Percentiles rank a stretch among this genome's conserved stretches.
Conservation (phyloP, 2,888 invertebrate species). For the Mesoligia furuncula region DNA sequence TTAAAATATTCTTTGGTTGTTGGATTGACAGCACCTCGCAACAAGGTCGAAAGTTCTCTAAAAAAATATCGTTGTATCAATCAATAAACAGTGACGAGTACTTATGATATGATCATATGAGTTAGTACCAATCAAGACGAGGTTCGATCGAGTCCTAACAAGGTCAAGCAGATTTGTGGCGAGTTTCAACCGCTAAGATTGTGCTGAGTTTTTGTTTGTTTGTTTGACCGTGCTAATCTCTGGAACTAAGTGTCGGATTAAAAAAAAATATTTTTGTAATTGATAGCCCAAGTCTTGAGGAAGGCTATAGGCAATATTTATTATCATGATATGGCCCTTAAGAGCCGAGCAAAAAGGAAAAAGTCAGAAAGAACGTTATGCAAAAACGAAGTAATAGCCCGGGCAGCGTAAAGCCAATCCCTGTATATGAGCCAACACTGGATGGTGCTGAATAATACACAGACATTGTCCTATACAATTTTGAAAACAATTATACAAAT, state of each 20-base stretch:
- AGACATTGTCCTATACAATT: no score
- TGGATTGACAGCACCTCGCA: neutral
- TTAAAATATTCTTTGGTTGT: neutral
- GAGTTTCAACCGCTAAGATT: conserved; percentile 6
- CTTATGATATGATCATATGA: conserved; percentile 10
- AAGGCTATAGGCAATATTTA: no score
- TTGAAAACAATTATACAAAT: no score
- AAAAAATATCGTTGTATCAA: conserved; percentile 41
- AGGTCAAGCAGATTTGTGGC: conserved; percentile 55
- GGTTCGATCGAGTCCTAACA: conserved; percentile 53
- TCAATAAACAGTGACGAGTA: conserved; percentile 29
- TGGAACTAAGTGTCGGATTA: neutral
- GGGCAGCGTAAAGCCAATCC: no score
- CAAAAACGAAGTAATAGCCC: no score
- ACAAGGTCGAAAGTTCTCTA: neutral
- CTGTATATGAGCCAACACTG: no score
- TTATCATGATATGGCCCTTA: no score
- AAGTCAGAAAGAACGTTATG: no score
- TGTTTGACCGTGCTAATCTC: neutral
- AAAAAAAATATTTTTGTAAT: neutral
- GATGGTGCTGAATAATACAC: no score
- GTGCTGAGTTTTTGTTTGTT: neutral
- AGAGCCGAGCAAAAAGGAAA: no score
- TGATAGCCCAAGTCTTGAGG: neutral
- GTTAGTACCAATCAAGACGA: conserved; percentile 40